Percentiles rank a stretch among this genome's conserved stretches.
Evolutionary conservation across 2,888 invertebrate genomes (phyloP).

Genomic region (Tiphia femorata): DNA sequence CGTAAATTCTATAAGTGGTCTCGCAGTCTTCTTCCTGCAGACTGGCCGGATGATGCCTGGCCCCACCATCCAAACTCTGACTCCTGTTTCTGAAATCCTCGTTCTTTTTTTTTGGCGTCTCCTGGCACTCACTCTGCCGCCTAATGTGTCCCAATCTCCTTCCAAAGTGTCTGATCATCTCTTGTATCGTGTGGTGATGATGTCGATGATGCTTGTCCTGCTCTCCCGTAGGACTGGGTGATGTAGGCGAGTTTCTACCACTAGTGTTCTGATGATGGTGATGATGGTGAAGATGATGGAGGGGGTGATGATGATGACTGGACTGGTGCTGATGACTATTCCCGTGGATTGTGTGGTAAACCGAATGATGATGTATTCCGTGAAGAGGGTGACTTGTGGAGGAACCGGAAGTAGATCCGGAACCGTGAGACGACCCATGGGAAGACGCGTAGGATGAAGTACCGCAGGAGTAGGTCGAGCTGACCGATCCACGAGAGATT

Average conservation of each 20-base stretch:
- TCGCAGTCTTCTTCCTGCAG: slow-evolving; percentile 78
- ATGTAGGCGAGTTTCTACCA: slow-evolving; percentile 50
- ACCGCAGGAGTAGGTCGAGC: slow-evolving; percentile 61
- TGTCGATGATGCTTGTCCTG: slow-evolving; percentile 72
- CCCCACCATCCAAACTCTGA: slow-evolving; percentile 80
- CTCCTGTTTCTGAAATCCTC: slow-evolving; percentile 82
- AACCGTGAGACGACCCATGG: slow-evolving; percentile 56
- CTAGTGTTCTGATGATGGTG: slow-evolving; percentile 47
- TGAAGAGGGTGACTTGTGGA: slow-evolving; percentile 61
- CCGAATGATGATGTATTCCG: slow-evolving; percentile 18
- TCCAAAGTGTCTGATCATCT: slow-evolving; percentile 81
- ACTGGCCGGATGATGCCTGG: slow-evolving; percentile 65
- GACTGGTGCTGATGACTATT: slow-evolving; percentile 29
- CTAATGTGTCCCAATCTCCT: slow-evolving; percentile 83
- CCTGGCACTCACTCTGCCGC: slow-evolving; percentile 72
- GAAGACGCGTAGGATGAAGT: slow-evolving; percentile 53
- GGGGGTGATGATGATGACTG: background rate
- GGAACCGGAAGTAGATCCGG: slow-evolving; percentile 68
- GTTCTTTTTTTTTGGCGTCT: slow-evolving; percentile 71
- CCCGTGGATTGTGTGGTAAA: slow-evolving; percentile 66
- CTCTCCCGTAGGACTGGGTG: slow-evolving; percentile 55
- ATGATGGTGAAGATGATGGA: slow-evolving; percentile 42
- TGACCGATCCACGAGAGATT: slow-evolving; percentile 58
- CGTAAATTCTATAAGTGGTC: slow-evolving; percentile 85
- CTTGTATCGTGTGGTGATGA: slow-evolving; percentile 81